Evolutionary conservation across 2,888 invertebrate genomes (phyloP), one percentile per base, ranked within the genome.

Genomic region (Idaea straminata): DNA sequence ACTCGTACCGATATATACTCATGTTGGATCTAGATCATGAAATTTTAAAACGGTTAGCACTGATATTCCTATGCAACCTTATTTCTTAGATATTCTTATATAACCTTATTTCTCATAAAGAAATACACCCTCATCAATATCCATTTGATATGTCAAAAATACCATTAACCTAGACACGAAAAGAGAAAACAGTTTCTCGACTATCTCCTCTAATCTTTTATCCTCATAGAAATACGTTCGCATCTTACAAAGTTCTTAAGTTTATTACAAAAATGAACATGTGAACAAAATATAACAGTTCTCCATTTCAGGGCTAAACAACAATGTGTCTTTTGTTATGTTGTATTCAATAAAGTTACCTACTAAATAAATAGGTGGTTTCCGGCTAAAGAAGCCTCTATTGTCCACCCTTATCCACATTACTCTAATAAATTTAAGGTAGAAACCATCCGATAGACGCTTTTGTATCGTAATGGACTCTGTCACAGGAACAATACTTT

Each of bases 381-480:
- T 36, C 63, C 58, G 57, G 61, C 61, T 58, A 35, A 61, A 60
- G 60, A 36, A 59, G 62, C 58, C 35, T 34, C 47, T 63, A 36
- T 16, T 25, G 58, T 63, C 63, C 36, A 59, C 38, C 15, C 16
- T 25, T 47, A 59, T 47, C 47, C 47, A 81, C 81, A 84, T 87
- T 84, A 84, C 83, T 79, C 79, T 77, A 81, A 81, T 85, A 88
- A 25, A 88, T 89, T 87, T 85, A 85, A 86, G 82, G 80, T 83
- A 83, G 87, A 87, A 88, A 86, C 88, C 86, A 84, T 78, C 85
- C 83, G 88, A 88, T 89, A 88, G 89, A 86, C 77, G 83, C 90
- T 81, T 86, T 90, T 89, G 89, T 89, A 83, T 76, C 79, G 79
- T 89, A 89, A 91, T 91, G 89, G 89, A 89, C 80, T 82, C 84